Percentiles rank a stretch among this genome's conserved stretches.
These are phyloP conservation scores for Stomorhina lunata DNA, from an alignment of 2,888 invertebrate species.

Conservation along the genomic window DNA sequence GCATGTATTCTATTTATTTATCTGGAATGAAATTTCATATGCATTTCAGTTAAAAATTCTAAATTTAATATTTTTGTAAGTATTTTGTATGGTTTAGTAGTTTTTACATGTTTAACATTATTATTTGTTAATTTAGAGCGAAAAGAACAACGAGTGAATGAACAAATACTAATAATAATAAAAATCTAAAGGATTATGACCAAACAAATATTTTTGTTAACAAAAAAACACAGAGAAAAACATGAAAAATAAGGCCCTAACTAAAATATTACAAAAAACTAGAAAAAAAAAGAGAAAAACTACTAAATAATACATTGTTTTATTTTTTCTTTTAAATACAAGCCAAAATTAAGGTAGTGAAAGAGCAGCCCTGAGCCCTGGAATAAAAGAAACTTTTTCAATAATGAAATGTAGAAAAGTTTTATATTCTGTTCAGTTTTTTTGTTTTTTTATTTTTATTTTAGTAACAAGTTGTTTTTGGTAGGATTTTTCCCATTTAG, in stretches of 20 bases:
- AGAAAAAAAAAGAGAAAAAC: too few species aligned
- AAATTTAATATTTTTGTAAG: slow-evolving; percentile 26
- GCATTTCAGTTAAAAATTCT: slow-evolving; percentile 1
- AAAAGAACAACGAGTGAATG: too few species aligned
- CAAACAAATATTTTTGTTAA: slow-evolving; percentile 6
- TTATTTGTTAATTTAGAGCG: slow-evolving; percentile 11
- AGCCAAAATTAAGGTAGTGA: background rate
- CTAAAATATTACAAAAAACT: background rate
- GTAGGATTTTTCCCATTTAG: slow-evolving; percentile 11
- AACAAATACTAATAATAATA: slow-evolving; percentile 29
- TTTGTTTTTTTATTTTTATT: too few species aligned
- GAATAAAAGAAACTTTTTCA: slow-evolving; percentile 28
- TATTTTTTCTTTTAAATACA: background rate
- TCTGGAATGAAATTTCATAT: background rate
- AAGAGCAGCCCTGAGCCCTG: background rate
- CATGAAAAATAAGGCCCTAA: background rate
- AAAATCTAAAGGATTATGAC: slow-evolving; percentile 41
- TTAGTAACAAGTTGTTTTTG: background rate
- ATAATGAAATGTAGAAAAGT: slow-evolving; percentile 36
- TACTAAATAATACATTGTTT: too few species aligned
- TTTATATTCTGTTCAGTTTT: too few species aligned
- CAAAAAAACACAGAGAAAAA: too few species aligned
- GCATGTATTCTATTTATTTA: too few species aligned
- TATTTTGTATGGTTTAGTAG: slow-evolving; percentile 3
- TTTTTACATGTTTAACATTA: slow-evolving; percentile 31